Evolutionary conservation across 1,140 invertebrate genomes (phyloP), one percentile per base, ranked within the genome.

Genomic region (Pissodes strobi): DNA sequence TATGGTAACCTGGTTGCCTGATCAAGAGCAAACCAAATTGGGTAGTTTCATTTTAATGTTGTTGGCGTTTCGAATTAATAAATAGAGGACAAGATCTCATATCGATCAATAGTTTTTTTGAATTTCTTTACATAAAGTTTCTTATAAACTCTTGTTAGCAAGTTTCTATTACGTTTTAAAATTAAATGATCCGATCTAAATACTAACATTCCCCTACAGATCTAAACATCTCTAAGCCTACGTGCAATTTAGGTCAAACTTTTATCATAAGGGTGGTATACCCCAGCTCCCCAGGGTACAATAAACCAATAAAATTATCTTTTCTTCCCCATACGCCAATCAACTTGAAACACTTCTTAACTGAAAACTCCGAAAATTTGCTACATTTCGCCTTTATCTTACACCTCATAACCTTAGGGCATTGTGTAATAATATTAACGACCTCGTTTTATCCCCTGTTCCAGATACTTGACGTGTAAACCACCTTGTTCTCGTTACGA

Each of bases 241-340:
- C n/a, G n/a, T n/a, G n/a, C n/a, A n/a, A 49, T 27, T 23, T 49
- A 49, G 21, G 25, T 13, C 46, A 49, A 21, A 49, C 12, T 27
- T 2, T 27, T 22, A 22, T 45, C 19, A 2, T 13, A 1, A 19
- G 22, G 22, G 22, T 25, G 9, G 2, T 13, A 13, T 27, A 8
- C 41, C 8, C 41, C 41, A 15, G 9, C 9, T 57, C 53, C 39
- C 53, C 12, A 25, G 53, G 53, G 43, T 25, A 43, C 53, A 43
- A 45, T 57, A 41, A 57, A 57, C 27, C 38, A 57, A 57, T 57
- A 57, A 43, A 43, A 57, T 57, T 57, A 57, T 57, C 38, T 57
- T 45, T 38, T 43, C 53, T 57, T 57, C 53, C 53, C 53, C 13
- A 57, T 57, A 57, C 53, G 53, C 53, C 53, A 57, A 57, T 57